phyloP scores from a whole-genome alignment of 2,888 invertebrate genomes.

The Callyntrura guangdongensis region DNA sequence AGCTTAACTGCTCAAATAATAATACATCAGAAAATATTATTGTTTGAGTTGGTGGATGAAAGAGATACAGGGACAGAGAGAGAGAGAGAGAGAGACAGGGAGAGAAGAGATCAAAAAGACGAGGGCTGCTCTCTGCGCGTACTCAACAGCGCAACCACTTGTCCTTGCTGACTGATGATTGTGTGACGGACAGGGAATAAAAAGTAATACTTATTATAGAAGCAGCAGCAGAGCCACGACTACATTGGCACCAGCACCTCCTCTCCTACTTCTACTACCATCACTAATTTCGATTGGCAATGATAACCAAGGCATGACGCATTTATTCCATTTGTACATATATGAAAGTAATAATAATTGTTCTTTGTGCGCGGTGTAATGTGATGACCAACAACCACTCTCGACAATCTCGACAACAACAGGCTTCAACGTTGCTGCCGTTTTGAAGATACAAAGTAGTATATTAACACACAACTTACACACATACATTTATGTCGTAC shows the following conservation, averaged over 20 bases:
- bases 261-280: not conserved
- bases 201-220: constrained; percentile 52
- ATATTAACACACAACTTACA: not conserved
- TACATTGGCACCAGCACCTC: not conserved
- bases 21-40: not conserved
- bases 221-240: constrained; percentile 30
- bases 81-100: not conserved
- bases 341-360: constrained; percentile 7
- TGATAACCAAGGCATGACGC: constrained; percentile 52
- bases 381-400: constrained; percentile 48
- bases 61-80: not conserved
- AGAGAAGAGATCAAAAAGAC: constrained; percentile 16
- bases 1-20: constrained; percentile 51
- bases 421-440: not conserved
- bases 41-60: constrained; percentile 34
- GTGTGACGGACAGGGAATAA: constrained; percentile 49
- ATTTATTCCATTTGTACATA: constrained; percentile 45
- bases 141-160: constrained; percentile 41
- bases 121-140: constrained; percentile 1
- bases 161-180: constrained; percentile 57
- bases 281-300: constrained; percentile 42
- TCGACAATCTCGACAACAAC: constrained; percentile 6
- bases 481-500: too few species aligned
- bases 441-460: not conserved
- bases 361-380: constrained; percentile 12